Evolutionary conservation across 2,113 vertebrate genomes (phyloP).

Genomic region (Xiphophorus maculatus): DNA sequence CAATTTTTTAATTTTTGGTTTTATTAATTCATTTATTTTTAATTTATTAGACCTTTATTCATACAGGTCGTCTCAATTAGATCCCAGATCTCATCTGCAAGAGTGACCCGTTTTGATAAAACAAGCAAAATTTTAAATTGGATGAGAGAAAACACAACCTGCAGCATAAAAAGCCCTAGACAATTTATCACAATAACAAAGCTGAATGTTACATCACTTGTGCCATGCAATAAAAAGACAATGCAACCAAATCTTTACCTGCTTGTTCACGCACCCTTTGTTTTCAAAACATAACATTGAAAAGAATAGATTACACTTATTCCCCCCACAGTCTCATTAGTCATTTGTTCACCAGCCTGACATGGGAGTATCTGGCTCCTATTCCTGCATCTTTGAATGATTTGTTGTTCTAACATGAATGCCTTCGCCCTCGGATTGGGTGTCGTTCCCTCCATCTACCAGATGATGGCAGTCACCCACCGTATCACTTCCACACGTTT

Average conservation of each 20-base stretch:
- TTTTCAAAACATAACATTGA: not conserved
- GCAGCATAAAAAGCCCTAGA: too few species aligned
- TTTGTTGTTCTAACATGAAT: not conserved
- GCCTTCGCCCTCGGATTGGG: not conserved
- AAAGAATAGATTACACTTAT: not conserved
- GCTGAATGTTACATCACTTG: too few species aligned
- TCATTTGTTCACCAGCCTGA: not conserved
- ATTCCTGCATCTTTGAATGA: not conserved
- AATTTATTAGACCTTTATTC: too few species aligned
- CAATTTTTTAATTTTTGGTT: too few species aligned
- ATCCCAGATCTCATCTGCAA: too few species aligned
- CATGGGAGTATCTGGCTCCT: not conserved
- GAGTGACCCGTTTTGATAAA: too few species aligned
- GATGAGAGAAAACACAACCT: too few species aligned
- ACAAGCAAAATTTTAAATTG: too few species aligned
- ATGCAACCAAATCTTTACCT: not conserved
- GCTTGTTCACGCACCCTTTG: not conserved
- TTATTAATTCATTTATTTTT: too few species aligned
- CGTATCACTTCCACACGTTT: not conserved
- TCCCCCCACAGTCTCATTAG: not conserved
- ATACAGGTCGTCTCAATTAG: too few species aligned
- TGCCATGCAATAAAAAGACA: too few species aligned
- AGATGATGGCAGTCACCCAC: conserved; percentile 63
- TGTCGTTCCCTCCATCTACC: conserved; percentile 23
- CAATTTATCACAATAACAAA: too few species aligned